These are phyloP conservation scores for Drosophila engyochracea DNA, from an alignment of 2,888 invertebrate species.

Conservation along the genomic window DNA sequence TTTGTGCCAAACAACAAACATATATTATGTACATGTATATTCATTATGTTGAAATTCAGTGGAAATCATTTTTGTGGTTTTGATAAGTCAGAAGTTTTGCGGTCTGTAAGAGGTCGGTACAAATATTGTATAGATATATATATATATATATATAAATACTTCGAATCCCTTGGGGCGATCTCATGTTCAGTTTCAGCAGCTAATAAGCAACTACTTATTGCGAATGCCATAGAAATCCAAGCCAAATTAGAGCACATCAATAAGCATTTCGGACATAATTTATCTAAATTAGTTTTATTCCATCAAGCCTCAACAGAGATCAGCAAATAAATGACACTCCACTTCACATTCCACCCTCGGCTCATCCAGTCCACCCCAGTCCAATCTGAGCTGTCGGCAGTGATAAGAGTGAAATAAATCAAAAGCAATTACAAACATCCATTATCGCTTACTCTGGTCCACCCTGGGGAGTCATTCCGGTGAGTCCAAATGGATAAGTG, in stretches of 20 bases:
- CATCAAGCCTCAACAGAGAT: constrained; percentile 56
- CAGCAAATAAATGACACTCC: constrained; percentile 62
- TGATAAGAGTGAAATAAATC: constrained; percentile 71
- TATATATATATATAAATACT: not conserved
- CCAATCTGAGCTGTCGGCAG: constrained; percentile 25
- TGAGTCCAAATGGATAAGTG: constrained; percentile 7
- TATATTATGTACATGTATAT: constrained; percentile 26
- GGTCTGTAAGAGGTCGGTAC: not conserved
- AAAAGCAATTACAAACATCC: constrained; percentile 74
- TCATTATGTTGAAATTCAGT: constrained; percentile 37
- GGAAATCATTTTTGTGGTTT: constrained; percentile 21
- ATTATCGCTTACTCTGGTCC: constrained; percentile 52
- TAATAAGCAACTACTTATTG: constrained; percentile 1
- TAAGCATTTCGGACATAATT: constrained; percentile 64
- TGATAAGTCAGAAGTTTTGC: constrained; percentile 22
- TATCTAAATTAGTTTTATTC: constrained; percentile 69
- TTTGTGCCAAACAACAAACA: constrained; percentile 41
- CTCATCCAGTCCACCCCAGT: not conserved
- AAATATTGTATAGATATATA: not conserved
- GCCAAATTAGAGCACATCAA: constrained; percentile 62
- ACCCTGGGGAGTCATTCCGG: constrained; percentile 8
- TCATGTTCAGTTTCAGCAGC: not conserved
- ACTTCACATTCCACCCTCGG: constrained; percentile 4
- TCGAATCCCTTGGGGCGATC: constrained; percentile 1
- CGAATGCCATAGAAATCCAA: constrained; percentile 5